Evolutionary conservation across 2,113 vertebrate species (phyloP), one percentile per base, ranked within the genome.

Genomic region (Petroica traversi): DNA sequence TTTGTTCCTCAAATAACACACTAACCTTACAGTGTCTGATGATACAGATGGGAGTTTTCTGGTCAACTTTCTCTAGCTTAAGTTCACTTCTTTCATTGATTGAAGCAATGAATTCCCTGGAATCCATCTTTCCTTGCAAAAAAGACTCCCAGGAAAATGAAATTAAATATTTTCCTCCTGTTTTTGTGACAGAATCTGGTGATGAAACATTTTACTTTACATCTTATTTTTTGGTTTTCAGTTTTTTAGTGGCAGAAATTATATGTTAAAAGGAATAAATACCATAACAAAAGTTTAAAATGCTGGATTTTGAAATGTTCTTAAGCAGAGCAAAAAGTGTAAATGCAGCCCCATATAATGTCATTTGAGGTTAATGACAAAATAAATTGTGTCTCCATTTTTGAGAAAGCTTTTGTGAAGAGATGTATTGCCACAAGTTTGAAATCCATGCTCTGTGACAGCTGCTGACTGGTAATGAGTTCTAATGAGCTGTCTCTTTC

Each of bases 401-500:
- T 98, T 95, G 57, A 90, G 75, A 95, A 95, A 96, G 81, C 81
- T 90, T 95, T 97, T 95, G 69, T 94, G 88, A 96, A 93, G 89
- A 96, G 72, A 95, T 94, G 8, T 92, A 94, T 97, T 96, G 87
- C 86, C 91, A 54, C 90, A 96, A 95, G 90, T 98, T 96, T 86
- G 95, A 97, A 97, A 98, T 96, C 97, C 95, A 93, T 89, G 84
- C 94, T 97, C 91, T 85, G 96, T 67, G 78, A 95, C 96, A 98
- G 91, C 95, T 94, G 84, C 94, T 97, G 97, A 97, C 96, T 97
- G 95, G 86, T 97, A 98, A 98, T 97, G 95, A 97, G 93, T 85
- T 95, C 95, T 98, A 98, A 98, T 96, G 97, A 98, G 86, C 86
- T 97, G 86, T 94, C 94, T 95, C 92, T 95, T 97, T 96, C 95